Evolutionary conservation across 64 coral and sea anemone genomes (phyloP).

Genomic region (Acropora yongei): DNA sequence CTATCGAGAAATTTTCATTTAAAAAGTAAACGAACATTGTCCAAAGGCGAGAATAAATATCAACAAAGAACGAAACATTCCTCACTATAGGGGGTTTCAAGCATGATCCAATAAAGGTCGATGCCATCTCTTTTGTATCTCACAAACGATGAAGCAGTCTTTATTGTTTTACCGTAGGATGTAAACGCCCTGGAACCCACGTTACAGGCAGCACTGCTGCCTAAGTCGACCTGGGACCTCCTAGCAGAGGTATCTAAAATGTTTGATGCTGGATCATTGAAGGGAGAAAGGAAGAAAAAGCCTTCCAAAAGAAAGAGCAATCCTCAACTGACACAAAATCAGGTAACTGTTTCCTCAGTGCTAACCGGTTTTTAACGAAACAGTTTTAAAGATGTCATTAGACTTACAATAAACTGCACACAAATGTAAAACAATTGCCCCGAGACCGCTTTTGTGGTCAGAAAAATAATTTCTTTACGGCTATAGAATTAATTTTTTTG

Average conservation of each 20-base stretch:
- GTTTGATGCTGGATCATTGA: neutral
- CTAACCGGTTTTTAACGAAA: neutral
- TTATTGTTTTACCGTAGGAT: slow-evolving; percentile 14
- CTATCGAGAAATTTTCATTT: neutral
- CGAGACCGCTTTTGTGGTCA: too few species aligned
- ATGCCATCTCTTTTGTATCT: neutral
- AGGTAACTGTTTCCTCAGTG: neutral
- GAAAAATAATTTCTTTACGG: too few species aligned
- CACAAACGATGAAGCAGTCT: neutral
- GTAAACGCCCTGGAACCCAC: slow-evolving; percentile 43
- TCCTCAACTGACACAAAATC: slow-evolving; percentile 17
- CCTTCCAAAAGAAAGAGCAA: slow-evolving; percentile 6
- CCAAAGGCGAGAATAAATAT: too few species aligned
- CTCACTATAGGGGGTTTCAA: too few species aligned
- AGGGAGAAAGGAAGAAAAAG: slow-evolving; percentile 5
- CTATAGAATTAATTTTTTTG: too few species aligned
- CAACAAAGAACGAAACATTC: too few species aligned
- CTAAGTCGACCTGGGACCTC: neutral
- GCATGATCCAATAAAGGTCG: too few species aligned
- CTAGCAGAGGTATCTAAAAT: slow-evolving; percentile 3
- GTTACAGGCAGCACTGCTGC: slow-evolving; percentile 37
- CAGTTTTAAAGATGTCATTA: neutral
- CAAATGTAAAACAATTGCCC: too few species aligned
- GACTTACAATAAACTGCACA: too few species aligned
- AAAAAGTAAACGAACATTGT: neutral